A percentile compares a stretch with the other conserved stretches of the same genome.
These are phyloP conservation scores for Horisme vitalbata DNA, from an alignment of 2,888 invertebrate genomes.

Conservation along the genomic window DNA sequence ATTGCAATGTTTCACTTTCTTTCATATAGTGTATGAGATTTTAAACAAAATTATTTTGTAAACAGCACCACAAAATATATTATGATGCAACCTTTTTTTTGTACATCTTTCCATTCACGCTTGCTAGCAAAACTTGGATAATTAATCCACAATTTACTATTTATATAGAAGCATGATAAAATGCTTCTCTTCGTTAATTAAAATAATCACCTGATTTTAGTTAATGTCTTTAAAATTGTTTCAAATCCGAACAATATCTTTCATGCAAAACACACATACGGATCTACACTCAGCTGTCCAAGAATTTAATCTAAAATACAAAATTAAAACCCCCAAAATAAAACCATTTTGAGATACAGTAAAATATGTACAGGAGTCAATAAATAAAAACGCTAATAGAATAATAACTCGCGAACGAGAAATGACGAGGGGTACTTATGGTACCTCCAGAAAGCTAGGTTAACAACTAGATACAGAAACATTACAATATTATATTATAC, in stretches of 20 bases:
- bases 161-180: conserved; percentile 10
- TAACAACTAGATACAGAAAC: conserved; percentile 36
- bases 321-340: conserved; percentile 37
- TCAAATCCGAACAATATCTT: conserved; percentile 13
- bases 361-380: conserved; percentile 39
- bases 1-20: conserved; percentile 6
- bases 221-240: conserved; percentile 24
- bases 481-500: conserved; percentile 22
- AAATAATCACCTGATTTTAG: conserved; percentile 22
- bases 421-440: too few relatives aligned
- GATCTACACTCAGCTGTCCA: conserved; percentile 17
- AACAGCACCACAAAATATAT: conserved; percentile 16
- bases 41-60: conserved; percentile 10
- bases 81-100: conserved; percentile 6
- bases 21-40: conserved; percentile 7
- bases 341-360: conserved; percentile 37
- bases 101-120: conserved; percentile 9
- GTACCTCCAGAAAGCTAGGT: conserved; percentile 28
- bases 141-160: background rate
- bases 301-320: conserved; percentile 26
- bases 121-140: background rate
- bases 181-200: background rate
- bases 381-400: conserved; percentile 48
- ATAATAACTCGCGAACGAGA: conserved; percentile 33
- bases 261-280: conserved; percentile 24